Evolutionary conservation across 2,888 invertebrate species (phyloP), one percentile per base, ranked within the genome.

Genomic region (Hymenopus coronatus): DNA sequence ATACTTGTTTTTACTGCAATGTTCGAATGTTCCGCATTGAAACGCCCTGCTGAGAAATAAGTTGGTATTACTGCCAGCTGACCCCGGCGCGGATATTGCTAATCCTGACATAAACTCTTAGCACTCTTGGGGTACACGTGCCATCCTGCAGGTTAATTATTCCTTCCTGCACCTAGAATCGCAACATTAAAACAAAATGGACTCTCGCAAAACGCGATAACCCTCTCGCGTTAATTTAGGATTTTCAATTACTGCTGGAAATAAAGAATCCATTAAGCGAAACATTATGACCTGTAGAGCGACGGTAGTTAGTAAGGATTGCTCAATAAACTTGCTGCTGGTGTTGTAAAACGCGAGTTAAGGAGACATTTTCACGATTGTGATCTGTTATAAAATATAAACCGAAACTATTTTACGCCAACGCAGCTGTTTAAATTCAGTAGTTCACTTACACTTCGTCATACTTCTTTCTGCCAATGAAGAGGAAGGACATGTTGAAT

Each of bases 171-270:
- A 70, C 25, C 54, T 70, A 70, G 54, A 70, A 70, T 70, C 54
- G 54, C 54, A 70, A 70, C 54, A 70, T 70, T 70, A 70, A 70
- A 70, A 70, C 54, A 70, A 70, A 70, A 70, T 70, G 54, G 54
- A 70, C 54, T 70, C 54, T 70, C 54, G 54, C 54, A 70, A 70
- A 70, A 70, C 25, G 54, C 54, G 54, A 70, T 70, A 20, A 20
- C 54, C 54, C 54, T 70, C 25, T 87, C 33, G 28, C 40, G 20
- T 30, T 30, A 27, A 33, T 33, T 81, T 40, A 25, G 82, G 33
- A 87, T 82, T 28, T 82, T 87, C 87, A 82, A 82, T 87, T 87
- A 82, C 87, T 30, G 87, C 87, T 81, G 33, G 87, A 87, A 82
- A 40, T 87, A 82, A 87, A 87, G 30, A 82, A 81, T 87, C 87